Percentiles rank a stretch among this genome's conserved stretches.
Conservation (phyloP, 2,797 vertebrate species). For the Micrastur ruficollis region DNA sequence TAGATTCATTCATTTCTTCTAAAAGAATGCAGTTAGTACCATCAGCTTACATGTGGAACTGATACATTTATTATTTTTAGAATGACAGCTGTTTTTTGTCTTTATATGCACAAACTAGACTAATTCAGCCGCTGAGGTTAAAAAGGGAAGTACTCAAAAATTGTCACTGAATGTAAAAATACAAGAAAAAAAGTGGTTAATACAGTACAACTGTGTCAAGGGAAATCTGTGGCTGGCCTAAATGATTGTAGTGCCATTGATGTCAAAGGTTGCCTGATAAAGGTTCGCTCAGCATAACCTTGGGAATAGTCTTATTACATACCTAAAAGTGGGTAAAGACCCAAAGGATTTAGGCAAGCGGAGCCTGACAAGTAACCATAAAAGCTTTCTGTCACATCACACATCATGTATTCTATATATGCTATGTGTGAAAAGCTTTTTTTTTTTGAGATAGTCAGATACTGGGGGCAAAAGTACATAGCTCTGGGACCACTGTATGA, state of each 20-base stretch:
- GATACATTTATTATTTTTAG: neutral
- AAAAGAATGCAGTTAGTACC: neutral
- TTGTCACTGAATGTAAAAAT: neutral
- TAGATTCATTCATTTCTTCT: neutral
- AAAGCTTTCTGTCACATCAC: constrained; percentile 5
- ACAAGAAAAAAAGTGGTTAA: neutral
- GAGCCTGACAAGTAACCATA: neutral
- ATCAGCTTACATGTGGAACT: neutral
- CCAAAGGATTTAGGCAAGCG: neutral
- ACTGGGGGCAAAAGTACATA: neutral
- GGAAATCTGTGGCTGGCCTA: neutral
- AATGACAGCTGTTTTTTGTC: neutral
- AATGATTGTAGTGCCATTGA: neutral
- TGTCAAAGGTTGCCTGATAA: neutral
- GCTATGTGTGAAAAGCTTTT: neutral
- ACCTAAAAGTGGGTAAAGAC: neutral
- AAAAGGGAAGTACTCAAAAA: neutral
- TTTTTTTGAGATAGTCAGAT: neutral
- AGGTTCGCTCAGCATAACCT: neutral
- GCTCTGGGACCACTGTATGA: neutral
- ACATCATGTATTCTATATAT: neutral
- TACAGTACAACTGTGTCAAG: neutral
- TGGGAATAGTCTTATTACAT: neutral
- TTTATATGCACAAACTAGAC: neutral
- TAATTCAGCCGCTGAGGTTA: neutral